A percentile compares a stretch with the other conserved stretches of the same genome.
These are phyloP conservation scores for Smithornis capensis DNA, from an alignment of 2,113 vertebrate species.

Conservation along the genomic window DNA sequence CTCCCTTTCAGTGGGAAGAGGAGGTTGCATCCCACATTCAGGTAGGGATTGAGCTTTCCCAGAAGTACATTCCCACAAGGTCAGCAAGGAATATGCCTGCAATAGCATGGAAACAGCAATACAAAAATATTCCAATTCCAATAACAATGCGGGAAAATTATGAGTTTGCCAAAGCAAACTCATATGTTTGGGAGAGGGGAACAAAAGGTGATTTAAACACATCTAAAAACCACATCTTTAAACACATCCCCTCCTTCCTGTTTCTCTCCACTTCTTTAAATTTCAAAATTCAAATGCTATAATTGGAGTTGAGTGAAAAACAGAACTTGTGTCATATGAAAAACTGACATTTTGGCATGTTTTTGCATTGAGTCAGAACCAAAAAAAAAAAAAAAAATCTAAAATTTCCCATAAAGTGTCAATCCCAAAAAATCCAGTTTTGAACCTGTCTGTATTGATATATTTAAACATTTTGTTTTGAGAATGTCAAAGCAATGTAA, in stretches of 20 bases:
- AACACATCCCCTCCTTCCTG: neutral
- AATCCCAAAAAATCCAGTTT: neutral
- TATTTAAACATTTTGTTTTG: neutral
- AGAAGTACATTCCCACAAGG: neutral
- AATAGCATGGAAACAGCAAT: neutral
- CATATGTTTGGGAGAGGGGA: neutral
- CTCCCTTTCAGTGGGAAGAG: neutral
- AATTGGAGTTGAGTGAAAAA: constrained; percentile 22
- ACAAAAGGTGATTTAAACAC: neutral
- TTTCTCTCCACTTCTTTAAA: constrained; percentile 12
- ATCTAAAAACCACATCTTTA: no score
- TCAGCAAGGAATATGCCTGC: neutral
- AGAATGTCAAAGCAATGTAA: neutral
- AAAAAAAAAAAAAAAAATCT: neutral
- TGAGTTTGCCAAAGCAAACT: constrained; percentile 24
- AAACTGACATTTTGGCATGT: constrained; percentile 22
- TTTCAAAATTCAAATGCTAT: constrained; percentile 43
- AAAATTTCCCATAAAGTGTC: neutral
- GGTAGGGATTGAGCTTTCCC: neutral
- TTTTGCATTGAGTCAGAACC: constrained; percentile 25
- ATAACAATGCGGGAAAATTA: neutral
- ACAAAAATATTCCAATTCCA: neutral
- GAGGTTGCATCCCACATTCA: fast-evolving
- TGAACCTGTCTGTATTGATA: neutral
- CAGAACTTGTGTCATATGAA: constrained; percentile 3